Evolutionary conservation across 2,888 invertebrate genomes (phyloP), one percentile per base, ranked within the genome.

Genomic region (Caenorhabditis wallacei): DNA sequence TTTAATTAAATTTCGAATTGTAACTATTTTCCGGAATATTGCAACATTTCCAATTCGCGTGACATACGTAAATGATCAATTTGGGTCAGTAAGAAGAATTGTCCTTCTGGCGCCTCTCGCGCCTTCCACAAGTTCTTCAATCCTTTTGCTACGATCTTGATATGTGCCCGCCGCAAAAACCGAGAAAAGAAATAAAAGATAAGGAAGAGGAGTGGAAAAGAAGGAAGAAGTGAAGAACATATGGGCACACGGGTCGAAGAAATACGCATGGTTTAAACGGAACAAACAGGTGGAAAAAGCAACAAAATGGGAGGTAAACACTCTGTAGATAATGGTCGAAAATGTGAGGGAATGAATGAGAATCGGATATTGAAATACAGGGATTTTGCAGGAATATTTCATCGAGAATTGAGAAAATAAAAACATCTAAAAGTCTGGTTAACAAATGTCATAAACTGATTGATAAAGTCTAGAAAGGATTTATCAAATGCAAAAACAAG

Each of bases 81-180:
- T 59, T 76, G 76, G 76, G 76, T 76, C 75, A 75, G 30, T 26
- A 40, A 37, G 40, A 26, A 57, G 48, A 26, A 57, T 35, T 75
- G 75, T 68, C 48, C 40, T 66, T 66, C 66, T 66, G 53, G 66
- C 66, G 66, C 66, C 63, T 26, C 26, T 46, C 53, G 66, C 66
- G 66, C 53, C 66, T 66, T 53, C 66, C 66, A 66, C 53, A 66
- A 66, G 66, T 53, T 66, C 66, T 48, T 20, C 56, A 48, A 22
- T 40, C 46, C 57, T 46, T 56, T 54, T 26, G 43, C 46, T 30
- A 16, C 26, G 43, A 76, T 76, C 76, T 76, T 76, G 76, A 76
- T 76, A 76, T 40, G 69, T 69, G 69, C 59, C 57, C 26, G 59
- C 61, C 68, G 53, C 76, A 69, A 69, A 76, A 76, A 59, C 75